A percentile compares a stretch with the other conserved stretches of the same genome.
Evolutionary conservation across 2,797 vertebrate species (phyloP).

Genomic region (Anomalospiza imberbis): DNA sequence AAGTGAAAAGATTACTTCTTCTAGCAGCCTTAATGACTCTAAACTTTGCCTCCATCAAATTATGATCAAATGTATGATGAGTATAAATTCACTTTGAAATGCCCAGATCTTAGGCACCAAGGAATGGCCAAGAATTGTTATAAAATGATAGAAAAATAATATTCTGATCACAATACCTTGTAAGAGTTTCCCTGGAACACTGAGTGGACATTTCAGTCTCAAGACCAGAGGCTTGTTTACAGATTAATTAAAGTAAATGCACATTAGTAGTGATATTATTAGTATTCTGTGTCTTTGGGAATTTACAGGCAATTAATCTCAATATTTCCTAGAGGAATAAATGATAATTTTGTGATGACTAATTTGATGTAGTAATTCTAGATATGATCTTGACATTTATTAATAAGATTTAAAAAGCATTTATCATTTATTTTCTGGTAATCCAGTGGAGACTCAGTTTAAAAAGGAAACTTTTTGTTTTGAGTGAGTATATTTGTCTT

Average conservation of each 20-base stretch:
- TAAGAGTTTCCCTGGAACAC: background rate
- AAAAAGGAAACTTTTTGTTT: background rate
- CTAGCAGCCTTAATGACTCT: background rate
- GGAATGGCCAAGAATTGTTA: background rate
- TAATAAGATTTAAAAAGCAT: fast-evolving
- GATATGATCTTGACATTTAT: background rate
- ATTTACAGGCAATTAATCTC: constrained; percentile 30
- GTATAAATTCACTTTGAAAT: background rate
- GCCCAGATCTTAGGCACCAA: background rate
- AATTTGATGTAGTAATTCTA: background rate
- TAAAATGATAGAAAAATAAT: background rate
- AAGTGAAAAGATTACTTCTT: background rate
- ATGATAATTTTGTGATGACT: constrained; percentile 13
- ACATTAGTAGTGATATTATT: background rate
- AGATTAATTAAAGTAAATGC: constrained; percentile 22
- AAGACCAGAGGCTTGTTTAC: background rate
- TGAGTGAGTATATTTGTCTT: background rate
- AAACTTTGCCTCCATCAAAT: background rate
- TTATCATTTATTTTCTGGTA: background rate
- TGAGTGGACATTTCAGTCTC: background rate
- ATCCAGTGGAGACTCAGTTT: background rate
- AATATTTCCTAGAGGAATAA: constrained; percentile 23
- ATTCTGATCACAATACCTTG: background rate
- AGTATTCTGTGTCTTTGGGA: background rate
- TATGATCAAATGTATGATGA: background rate